Evolutionary conservation across 2,888 invertebrate species (phyloP).

Genomic region (Ennomos fuscantarius): DNA sequence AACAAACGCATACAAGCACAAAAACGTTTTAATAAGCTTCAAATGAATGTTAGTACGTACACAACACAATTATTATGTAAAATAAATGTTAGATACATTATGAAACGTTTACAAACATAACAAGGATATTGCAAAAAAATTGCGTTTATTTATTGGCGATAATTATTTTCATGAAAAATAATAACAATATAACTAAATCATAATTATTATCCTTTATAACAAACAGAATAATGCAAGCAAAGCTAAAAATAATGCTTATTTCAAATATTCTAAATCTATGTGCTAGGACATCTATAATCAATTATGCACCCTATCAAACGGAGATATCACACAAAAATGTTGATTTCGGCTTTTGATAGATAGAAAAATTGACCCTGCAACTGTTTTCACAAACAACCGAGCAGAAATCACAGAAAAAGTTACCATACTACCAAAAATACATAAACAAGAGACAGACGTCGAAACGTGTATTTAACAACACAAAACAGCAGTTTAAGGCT

Average conservation of each 20-base stretch:
- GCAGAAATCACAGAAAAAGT: constrained; percentile 51
- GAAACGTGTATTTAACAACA: no score
- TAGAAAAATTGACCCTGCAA: constrained; percentile 78
- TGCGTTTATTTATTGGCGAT: constrained; percentile 7
- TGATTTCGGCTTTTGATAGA: constrained; percentile 67
- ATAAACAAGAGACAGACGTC: no score
- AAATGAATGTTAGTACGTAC: constrained; percentile 53
- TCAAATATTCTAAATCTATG: constrained; percentile 49
- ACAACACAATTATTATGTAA: constrained; percentile 42
- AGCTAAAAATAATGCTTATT: constrained; percentile 3
- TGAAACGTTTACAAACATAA: constrained; percentile 24
- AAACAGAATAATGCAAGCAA: constrained; percentile 11
- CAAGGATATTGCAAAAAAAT: constrained; percentile 20
- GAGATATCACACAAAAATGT: constrained; percentile 39
- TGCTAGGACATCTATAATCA: constrained; percentile 80
- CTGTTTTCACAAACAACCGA: constrained; percentile 70
- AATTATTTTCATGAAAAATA: constrained; percentile 9
- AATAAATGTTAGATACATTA: constrained; percentile 48
- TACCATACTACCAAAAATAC: no score
- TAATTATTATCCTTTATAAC: background rate
- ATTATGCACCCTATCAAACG: constrained; percentile 75
- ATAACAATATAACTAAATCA: constrained; percentile 7
- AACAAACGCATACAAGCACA: constrained; percentile 54
- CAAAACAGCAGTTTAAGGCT: no score
- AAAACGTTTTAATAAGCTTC: constrained; percentile 50